phyloP scores from a whole-genome alignment of 2,888 invertebrate genomes.

The Zootermopsis nevadensis region DNA sequence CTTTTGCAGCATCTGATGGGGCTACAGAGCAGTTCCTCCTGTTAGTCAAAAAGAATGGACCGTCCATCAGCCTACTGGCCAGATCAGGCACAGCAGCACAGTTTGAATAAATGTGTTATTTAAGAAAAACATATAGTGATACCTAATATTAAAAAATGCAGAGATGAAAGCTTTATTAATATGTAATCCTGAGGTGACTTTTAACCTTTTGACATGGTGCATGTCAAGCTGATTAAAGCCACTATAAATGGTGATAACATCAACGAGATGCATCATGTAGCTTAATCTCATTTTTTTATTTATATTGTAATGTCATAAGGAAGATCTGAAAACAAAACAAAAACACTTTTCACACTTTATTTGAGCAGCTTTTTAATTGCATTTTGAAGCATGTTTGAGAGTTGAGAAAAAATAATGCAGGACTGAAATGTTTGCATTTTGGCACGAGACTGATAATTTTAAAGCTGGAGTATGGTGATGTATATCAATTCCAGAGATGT shows the following conservation, averaged over 20 bases:
- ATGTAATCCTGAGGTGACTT: not conserved
- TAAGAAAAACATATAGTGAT: not conserved
- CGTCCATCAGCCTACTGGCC: constrained; percentile 20
- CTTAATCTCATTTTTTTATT: not conserved
- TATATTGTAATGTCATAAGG: constrained; percentile 15
- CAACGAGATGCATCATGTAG: not conserved
- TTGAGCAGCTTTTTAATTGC: not conserved
- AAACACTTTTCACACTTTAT: not conserved
- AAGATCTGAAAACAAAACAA: not conserved
- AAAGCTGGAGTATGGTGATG: not conserved
- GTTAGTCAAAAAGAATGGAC: constrained; percentile 5
- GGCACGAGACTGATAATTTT: not conserved
- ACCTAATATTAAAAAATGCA: not conserved
- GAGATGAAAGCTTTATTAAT: constrained; percentile 18
- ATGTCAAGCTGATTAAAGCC: not conserved
- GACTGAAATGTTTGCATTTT: not conserved
- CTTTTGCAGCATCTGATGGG: not conserved
- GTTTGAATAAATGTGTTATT: not conserved
- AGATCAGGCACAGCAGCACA: not conserved
- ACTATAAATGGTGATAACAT: not conserved
- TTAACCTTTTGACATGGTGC: not conserved
- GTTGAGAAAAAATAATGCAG: not conserved
- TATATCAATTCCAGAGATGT: not conserved
- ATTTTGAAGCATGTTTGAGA: not conserved
- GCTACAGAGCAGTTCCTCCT: not conserved